Base-by-base conservation (phyloP, 2,888 invertebrate species). In the Drosophila merina region DNA sequence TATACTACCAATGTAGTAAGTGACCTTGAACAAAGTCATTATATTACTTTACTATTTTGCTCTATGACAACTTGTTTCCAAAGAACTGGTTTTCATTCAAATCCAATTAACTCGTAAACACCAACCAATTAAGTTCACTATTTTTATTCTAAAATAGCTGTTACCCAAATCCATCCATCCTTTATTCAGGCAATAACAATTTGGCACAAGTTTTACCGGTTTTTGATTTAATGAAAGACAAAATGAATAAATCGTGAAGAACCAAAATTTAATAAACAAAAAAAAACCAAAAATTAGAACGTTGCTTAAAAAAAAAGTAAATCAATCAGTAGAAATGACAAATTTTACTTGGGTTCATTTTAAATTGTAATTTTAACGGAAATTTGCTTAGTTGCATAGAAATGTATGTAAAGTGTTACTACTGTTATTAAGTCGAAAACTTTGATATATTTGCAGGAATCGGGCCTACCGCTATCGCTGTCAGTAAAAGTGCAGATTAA, bases 401-500 rank as follows among this genome's bases (percentile, higher is more conserved):
- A 48, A 28, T 12, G 0, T 25, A 28, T 20, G 33, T 54, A 55
- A 30, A 52, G 20, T 20, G 20, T 4, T 36, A n/a, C 1, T 10
- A 8, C 33, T 14, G 8, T 42, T 20, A 42, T 14, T 40, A 45
- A 57, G 40, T 33, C 26, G 4, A 38, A 40, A 14, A 28, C 36
- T 68, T 58, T 75, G n/a, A 20, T 14, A 5, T 6, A 14, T 30
- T 69, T 49, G 89, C 90, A 93, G 93, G 93, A 94, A 83, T 95
- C 97, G 5, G 97, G 97, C 36, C 92, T 97, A 4, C 97, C 97
- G 0, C 91, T 97, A 42, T 94, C 96, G 74, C 93, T 97, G 10
- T 95, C 96, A 60, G 95, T 95, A 9, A 95, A 96, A 83, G 95
- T 96, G 88, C 97, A 97, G 92, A 97, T 97, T 89, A 97, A 97